Evolutionary conservation across 2,888 invertebrate species (phyloP), one percentile per base, ranked within the genome.

Genomic region (Lacanobia wlatinum): DNA sequence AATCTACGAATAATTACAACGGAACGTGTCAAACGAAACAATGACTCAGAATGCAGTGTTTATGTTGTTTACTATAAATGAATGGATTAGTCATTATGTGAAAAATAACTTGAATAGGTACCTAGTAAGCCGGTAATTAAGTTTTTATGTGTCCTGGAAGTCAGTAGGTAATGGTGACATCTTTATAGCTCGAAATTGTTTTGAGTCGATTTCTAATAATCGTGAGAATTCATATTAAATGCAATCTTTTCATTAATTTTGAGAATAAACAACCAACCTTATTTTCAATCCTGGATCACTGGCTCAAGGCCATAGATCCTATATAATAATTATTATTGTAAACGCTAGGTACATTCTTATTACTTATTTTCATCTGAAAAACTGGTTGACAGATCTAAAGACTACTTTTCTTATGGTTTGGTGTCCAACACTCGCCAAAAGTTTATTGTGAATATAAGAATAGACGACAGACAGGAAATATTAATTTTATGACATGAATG

Each of bases 41-140:
- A 10, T 55, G 69, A 60, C 34, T 74, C 28, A 59, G n/a, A 5
- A 40, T 60, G 28, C 23, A 4, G 46, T 21, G 14, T 21, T 23
- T 28, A 55, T 28, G 56, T 56, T 46, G 52, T 58, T 66, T 52
- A 76, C 23, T 21, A 23, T 14, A 50, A n/a, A 60, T 74, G 12
- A 60, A 77, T 60, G 9, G 28, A 48, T 18, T 68, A 53, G 10
- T 10, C 34, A 58, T 14, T 12, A 10, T 50, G 14, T 56, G 50
- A 58, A 58, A 34, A 50, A 70, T 40, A 50, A n/a, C 28, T n/a
- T 10, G 8, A 40, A 38, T 6, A 28, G 18, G 7, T 43, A 43
- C 28, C 18, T 52, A 6, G n/a, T 18, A 12, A 12, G 10, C 23
- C 46, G n/a, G 18, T 8, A 16, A 16, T 38, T 48, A 55, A 55